Conservation (phyloP, 2,888 invertebrate species). For the Clistopyga incitator region DNA sequence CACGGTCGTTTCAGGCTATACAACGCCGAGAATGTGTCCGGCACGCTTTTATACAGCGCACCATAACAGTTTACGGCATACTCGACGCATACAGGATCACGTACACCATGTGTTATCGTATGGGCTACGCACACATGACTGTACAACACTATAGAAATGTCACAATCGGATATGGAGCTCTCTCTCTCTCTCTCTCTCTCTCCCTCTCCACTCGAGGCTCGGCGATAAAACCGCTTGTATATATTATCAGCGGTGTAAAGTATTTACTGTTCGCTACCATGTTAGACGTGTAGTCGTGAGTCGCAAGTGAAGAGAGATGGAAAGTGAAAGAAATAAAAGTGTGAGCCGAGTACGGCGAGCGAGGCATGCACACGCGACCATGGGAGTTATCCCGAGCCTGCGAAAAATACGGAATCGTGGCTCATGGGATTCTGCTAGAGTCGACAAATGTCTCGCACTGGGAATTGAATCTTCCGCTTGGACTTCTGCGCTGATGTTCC, state of each 20-base stretch:
- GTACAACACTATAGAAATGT: slow-evolving; percentile 72
- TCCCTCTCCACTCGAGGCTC: slow-evolving; percentile 25
- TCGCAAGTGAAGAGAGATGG: slow-evolving; percentile 39
- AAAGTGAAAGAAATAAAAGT: slow-evolving; percentile 44
- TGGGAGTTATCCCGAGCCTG: slow-evolving; percentile 27
- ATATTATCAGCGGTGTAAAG: slow-evolving; percentile 71
- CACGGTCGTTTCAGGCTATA: slow-evolving; percentile 12
- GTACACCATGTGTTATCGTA: slow-evolving; percentile 67
- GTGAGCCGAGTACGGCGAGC: slow-evolving; percentile 25
- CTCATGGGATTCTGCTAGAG: slow-evolving; percentile 56
- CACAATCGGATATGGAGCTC: slow-evolving; percentile 70
- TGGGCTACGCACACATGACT: slow-evolving; percentile 20
- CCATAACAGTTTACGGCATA: slow-evolving; percentile 58
- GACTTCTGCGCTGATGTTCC: slow-evolving; percentile 13
- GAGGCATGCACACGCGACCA: slow-evolving; percentile 56
- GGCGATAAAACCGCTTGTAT: slow-evolving; percentile 69
- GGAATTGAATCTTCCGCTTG: slow-evolving; percentile 56
- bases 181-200: too few relatives aligned
- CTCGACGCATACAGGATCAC: slow-evolving; percentile 1
- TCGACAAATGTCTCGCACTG: slow-evolving; percentile 49
- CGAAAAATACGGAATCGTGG: slow-evolving; percentile 43
- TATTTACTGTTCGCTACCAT: slow-evolving; percentile 70
- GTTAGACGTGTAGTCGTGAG: slow-evolving; percentile 59
- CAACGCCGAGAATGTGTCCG: slow-evolving; percentile 37
- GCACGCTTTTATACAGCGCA: slow-evolving; percentile 51